Evolutionary conservation across 2,797 vertebrate species (phyloP), one percentile per base, ranked within the genome.

Genomic region (Lepus townsendii): DNA sequence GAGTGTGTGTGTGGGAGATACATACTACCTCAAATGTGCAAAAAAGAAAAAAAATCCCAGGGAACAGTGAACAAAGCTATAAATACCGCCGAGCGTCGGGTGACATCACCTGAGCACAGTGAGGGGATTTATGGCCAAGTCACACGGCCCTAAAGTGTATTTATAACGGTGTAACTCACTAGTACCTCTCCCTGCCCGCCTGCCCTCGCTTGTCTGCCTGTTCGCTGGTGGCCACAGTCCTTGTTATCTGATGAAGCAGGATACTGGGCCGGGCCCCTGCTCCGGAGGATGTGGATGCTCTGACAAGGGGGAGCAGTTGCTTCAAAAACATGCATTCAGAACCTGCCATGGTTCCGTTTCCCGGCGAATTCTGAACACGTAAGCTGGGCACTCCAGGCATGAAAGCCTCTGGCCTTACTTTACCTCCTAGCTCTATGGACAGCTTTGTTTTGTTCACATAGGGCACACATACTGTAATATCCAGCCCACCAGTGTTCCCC

Each of bases 41-140:
- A 50, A 62, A 32, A 87, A 91, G 60, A 88, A 57, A 57, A 50
- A 86, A 63, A 90, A 17, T 60, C 63, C 68, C 82, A 30, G 78
- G 90, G 84, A 94, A 88, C 54, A 72, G 95, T 93, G 82, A 97
- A 54, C 91, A 90, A 94, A 94, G 73, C 88, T 95, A 96, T 97
- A 96, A 97, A 97, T 95, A 97, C 35, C 83, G 73, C 76, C 0
- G 3, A 60, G 88, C 52, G 0, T 95, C 17, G 22, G 77, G 88
- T 95, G 94, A 92, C 90, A 94, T 93, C 95, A 95, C 96, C 97
- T 95, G 97, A 95, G 84, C 89, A n/a, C 87, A 77, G 90, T 4
- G 62, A 12, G 0, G 91, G 4, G 11, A 96, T 95, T 95, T 93
- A 97, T 26, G 92, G 82, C 90, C 91, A 3, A 83, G 94, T 93